These are phyloP conservation scores for Tuberolachnus salignus DNA, from an alignment of 2,888 invertebrate species.

Conservation along the genomic window DNA sequence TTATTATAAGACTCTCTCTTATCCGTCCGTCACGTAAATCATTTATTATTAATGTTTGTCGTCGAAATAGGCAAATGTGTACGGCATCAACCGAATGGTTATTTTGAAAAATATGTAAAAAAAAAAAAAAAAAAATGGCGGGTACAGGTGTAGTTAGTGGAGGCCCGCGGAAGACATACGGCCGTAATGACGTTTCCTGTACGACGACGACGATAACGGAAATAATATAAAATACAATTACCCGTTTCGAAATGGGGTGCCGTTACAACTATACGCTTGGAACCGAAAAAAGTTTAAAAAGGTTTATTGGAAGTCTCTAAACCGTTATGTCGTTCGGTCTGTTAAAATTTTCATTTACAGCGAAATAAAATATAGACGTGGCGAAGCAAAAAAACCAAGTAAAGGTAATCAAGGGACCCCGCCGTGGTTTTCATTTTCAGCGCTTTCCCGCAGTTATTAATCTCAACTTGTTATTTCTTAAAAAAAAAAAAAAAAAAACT, in stretches of 20 bases:
- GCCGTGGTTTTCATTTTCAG: not conserved
- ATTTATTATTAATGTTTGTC: not conserved
- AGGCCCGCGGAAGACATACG: no score
- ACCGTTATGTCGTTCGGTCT: not conserved
- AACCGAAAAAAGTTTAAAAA: slow-evolving; percentile 1
- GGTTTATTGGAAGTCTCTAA: slow-evolving; percentile 8
- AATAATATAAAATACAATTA: not conserved
- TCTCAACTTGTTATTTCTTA: not conserved
- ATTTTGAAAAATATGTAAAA: not conserved
- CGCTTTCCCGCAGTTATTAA: not conserved
- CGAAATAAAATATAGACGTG: no score
- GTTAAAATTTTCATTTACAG: not conserved
- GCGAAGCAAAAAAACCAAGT: no score
- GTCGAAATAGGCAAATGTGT: not conserved
- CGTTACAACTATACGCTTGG: not conserved
- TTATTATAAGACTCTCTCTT: not conserved
- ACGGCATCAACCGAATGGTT: not conserved
- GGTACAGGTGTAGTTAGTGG: no score
- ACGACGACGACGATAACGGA: no score
- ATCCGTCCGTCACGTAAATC: not conserved
- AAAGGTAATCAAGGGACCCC: no score
- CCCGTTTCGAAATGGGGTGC: not conserved
- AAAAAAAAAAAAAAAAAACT: no score
- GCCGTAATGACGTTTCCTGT: no score
- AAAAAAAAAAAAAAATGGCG: no score